Base-by-base conservation (phyloP, 2,113 vertebrate genomes). In the Maccullochella peelii region DNA sequence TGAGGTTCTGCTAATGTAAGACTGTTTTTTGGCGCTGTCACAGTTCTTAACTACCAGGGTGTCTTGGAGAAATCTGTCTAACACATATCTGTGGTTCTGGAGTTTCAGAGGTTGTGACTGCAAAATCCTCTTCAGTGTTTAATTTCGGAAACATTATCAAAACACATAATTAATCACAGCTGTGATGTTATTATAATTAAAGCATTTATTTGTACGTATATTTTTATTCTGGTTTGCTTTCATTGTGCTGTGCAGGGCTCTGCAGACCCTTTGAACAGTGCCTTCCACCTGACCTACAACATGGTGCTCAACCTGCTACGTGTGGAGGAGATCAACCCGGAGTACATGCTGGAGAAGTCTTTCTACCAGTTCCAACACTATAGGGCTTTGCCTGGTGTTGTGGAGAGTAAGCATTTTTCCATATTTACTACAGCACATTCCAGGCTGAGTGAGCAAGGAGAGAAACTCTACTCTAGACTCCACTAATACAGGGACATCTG, bases 361-460 rank as follows among this genome's bases (percentile, higher is more conserved):
- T 99, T 99, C 91, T 99, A 99, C 88, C 98, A 99, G 89, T 99
- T 99, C 91, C 98, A 99, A 16, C 98, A 99, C 92, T 99, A 99
- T 93, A 95, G 97, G 88, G 97, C 98, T 79, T 95, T 99, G 89
- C 98, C 98, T n/a, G 98, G 97, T 44, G 97, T 99, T 18, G 96
- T 98, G 54, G 98, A 99, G 86, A 97, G 98, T 99, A 94, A 97
- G 98, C 90, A 74, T 58, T 47, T 38, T 33, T 50, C 15, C 11
- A 30, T 71, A 44, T 25, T 49, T 44, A 57, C 65, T 6, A 3
- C 10, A 68, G 27, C 47, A 50, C 62, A 15, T 27, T 12, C 21
- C 14, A 23, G 54, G 16, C 38, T 40, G 20, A 9, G 55, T 44
- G 50, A 59, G 62, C 23, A 54, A 40, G 10, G 11, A n/a, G 38